These are phyloP conservation scores for Phalacrocorax pelagicus DNA, from an alignment of 2,113 vertebrate species.

Conservation along the genomic window DNA sequence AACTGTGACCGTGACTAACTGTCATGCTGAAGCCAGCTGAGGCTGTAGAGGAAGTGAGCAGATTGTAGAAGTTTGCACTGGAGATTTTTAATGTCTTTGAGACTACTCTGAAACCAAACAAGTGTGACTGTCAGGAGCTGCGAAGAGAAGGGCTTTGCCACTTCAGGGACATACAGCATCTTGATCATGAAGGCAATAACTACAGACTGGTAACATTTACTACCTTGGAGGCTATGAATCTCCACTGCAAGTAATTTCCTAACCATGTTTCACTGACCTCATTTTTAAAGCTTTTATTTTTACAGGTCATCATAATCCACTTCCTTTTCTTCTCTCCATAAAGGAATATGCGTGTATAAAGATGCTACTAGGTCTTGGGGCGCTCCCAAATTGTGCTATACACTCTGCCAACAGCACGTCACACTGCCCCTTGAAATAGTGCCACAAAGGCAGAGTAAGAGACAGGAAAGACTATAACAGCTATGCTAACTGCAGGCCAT, in stretches of 20 bases:
- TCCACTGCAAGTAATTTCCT: neutral
- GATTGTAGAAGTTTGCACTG: neutral
- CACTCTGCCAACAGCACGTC: neutral
- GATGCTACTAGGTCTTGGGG: neutral
- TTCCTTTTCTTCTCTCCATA: neutral
- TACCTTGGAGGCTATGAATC: neutral
- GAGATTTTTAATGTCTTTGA: neutral
- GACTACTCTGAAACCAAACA: neutral
- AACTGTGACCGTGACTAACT: neutral
- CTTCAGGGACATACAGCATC: neutral
- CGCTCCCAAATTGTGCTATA: neutral
- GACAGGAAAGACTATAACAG: neutral
- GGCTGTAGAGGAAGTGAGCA: neutral
- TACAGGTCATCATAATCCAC: neutral
- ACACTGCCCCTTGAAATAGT: neutral
- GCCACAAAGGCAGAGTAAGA: neutral
- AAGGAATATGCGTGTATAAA: neutral
- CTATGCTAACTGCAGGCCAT: neutral
- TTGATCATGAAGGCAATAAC: neutral
- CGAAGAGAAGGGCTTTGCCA: neutral
- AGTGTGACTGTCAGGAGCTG: neutral
- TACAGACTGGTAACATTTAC: neutral
- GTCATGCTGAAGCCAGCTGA: neutral
- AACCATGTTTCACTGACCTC: neutral
- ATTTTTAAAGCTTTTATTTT: constrained; percentile 50